phyloP scores from a whole-genome alignment of 2,888 invertebrate species.

The Tenthredo notha region DNA sequence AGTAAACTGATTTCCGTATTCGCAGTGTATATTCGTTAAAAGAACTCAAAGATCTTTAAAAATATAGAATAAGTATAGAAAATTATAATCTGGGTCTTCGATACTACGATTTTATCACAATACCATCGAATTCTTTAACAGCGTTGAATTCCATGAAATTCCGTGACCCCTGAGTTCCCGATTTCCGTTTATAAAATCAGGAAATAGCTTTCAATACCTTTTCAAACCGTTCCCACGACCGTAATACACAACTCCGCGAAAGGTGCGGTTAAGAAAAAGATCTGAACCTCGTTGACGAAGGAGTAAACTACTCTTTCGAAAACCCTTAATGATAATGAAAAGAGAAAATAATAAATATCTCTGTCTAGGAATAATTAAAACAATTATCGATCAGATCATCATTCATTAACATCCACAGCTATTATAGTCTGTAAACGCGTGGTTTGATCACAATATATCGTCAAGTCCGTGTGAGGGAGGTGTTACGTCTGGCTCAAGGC shows the following conservation, averaged over 20 bases:
- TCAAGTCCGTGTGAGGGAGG: slow-evolving; percentile 33
- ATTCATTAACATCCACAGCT: neutral
- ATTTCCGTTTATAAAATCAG: neutral
- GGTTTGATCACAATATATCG: neutral
- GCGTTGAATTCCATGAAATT: neutral
- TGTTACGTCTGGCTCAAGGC: slow-evolving; percentile 46
- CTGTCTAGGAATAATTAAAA: neutral
- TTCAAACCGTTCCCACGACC: neutral
- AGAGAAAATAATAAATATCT: neutral
- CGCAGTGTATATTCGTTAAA: neutral
- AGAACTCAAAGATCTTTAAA: neutral
- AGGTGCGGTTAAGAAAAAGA: neutral
- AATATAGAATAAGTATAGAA: neutral
- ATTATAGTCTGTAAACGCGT: neutral
- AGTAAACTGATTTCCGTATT: neutral
- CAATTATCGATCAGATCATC: neutral
- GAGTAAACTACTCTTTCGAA: neutral
- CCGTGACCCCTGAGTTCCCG: neutral
- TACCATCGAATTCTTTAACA: neutral
- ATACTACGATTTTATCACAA: neutral
- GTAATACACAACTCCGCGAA: neutral
- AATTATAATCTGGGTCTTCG: neutral
- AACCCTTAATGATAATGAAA: neutral
- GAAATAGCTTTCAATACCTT: neutral
- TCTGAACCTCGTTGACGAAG: neutral